These are phyloP conservation scores for Clytia hemisphaerica DNA, from an alignment of 30 jellyfish, hydroid and myxozoan species.

Conservation along the genomic window DNA sequence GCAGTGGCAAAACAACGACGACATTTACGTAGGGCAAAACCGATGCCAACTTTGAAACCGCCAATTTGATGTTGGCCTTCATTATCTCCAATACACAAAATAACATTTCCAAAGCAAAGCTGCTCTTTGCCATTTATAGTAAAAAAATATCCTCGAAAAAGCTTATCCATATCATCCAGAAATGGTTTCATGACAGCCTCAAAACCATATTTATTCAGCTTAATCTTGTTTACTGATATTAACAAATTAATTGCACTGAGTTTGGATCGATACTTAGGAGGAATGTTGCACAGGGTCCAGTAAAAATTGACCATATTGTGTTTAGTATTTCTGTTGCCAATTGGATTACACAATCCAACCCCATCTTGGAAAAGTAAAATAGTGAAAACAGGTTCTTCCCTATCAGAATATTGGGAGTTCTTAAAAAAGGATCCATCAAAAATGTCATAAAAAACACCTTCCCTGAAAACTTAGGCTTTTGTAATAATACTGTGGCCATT, in stretches of 20 bases:
- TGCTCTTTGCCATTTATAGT: conserved; percentile 9
- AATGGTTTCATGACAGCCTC: background rate
- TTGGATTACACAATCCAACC: conserved; percentile 16
- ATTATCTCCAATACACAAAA: conserved; percentile 14
- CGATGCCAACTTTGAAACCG: conserved; percentile 16
- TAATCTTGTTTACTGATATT: background rate
- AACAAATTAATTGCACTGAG: background rate
- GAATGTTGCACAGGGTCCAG: background rate
- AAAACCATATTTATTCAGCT: background rate
- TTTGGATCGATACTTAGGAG: conserved; percentile 12
- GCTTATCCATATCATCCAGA: background rate
- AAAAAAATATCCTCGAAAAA: background rate
- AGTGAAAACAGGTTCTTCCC: background rate
- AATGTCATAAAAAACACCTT: conserved; percentile 15
- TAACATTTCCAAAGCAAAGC: background rate
- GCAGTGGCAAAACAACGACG: background rate
- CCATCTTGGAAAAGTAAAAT: conserved; percentile 16
- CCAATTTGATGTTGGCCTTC: conserved; percentile 21
- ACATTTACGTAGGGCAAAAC: conserved; percentile 11
- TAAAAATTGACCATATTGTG: conserved; percentile 1
- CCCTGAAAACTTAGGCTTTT: background rate
- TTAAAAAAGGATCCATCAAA: conserved; percentile 17
- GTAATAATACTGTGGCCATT: background rate
- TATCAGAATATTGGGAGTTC: too few relatives aligned
- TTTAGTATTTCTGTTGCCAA: conserved; percentile 1